Base-by-base conservation (phyloP, 2,797 vertebrate genomes). In the Molossus molossus region DNA sequence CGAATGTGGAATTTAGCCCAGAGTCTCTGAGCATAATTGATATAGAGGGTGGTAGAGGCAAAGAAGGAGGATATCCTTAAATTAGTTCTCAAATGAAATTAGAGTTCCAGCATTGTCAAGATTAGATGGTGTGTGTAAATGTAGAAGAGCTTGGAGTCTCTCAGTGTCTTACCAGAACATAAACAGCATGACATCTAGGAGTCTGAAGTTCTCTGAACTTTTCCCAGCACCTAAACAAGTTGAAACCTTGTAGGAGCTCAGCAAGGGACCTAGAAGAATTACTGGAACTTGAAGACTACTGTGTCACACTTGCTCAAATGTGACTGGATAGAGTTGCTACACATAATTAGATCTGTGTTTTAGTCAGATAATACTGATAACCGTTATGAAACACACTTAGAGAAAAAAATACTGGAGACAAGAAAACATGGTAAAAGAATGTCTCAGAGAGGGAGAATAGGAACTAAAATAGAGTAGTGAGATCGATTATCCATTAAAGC, bases 41-140 rank as follows among this genome's bases (percentile, higher is more conserved):
- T 5, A 8, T 18, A 48, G 3, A 14, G 20, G 3, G 25, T 21
- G 3, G 4, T 13, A 25, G 10, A 33, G 1, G 2, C 58, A 4
- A 10, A 79, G 17, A 5, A 89, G 9, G 8, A 62, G 25, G 81
- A 1, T 6, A 4, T 64, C 3, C 50, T 45, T 45, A 45, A 45
- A 5, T 27, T 80, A 85, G 85, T 21, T 21, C 25, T 84, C 25
- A 58, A 9, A 3, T 73, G 64, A 67, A 72, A 48, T 23, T 37
- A 45, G 25, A 72, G 48, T n/a, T 86, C 9, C 20, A 90, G n/a
- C 9, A 72, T 20, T 21, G n/a, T 55, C 27, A 70, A 90, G 69
- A 37, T n/a, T 29, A 25, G 62, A 62, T 14, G 7, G 1, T 60
- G n/a, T 40, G 33, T 29, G 12, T 10, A 72, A 53, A 75, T 14